Conservation (phyloP, 2,113 vertebrate species). For the Hyperoodon ampullatus region DNA sequence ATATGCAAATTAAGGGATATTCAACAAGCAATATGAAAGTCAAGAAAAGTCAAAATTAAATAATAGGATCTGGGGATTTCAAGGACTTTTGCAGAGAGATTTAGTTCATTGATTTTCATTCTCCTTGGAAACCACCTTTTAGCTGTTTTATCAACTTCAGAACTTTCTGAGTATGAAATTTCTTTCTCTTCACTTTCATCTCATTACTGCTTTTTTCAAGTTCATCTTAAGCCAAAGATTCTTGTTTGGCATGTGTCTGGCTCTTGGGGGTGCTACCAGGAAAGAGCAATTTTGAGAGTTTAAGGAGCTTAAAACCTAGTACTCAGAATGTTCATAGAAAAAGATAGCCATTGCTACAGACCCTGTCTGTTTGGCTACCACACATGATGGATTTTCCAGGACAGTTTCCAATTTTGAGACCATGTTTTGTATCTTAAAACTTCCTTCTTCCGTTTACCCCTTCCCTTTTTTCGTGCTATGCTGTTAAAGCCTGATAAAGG, state of each 20-base stretch:
- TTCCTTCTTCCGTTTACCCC: background rate
- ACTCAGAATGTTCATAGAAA: background rate
- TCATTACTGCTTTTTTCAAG: background rate
- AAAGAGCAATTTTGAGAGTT: background rate
- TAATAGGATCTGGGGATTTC: background rate
- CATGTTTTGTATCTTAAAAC: background rate
- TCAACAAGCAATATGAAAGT: background rate
- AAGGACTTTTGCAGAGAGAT: background rate
- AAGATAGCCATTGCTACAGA: background rate
- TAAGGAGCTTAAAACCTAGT: background rate
- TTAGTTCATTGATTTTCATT: conserved; percentile 39
- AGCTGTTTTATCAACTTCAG: background rate
- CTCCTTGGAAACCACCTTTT: background rate
- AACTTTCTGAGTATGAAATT: background rate
- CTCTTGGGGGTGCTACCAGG: background rate
- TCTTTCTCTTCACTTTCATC: background rate
- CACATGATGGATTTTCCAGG: background rate
- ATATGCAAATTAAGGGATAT: background rate
- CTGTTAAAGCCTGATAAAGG: background rate
- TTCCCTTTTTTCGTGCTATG: background rate
- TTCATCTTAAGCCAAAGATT: conserved; percentile 5
- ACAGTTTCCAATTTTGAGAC: background rate
- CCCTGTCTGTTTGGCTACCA: background rate
- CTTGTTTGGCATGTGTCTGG: background rate
- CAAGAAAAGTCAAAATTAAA: background rate